Evolutionary conservation across 1,140 invertebrate genomes (phyloP).

Genomic region (Heliothis subflexa): DNA sequence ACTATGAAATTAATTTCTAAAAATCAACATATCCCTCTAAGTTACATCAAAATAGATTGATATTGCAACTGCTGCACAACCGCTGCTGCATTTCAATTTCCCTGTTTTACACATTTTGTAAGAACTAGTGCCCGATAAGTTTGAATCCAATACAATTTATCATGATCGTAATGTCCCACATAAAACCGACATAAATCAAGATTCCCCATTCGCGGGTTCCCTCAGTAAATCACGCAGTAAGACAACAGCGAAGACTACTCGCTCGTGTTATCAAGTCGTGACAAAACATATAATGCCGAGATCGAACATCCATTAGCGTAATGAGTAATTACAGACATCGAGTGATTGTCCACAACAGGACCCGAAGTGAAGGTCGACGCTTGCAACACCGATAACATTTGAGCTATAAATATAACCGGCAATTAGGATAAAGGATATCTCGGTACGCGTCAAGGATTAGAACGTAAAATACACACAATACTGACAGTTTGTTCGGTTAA

Average conservation of each 20-base stretch:
- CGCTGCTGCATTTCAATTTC: no score
- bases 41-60: no score
- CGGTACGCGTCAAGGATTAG: slow-evolving; percentile 26
- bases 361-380: slow-evolving; percentile 70
- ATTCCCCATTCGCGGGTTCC: slow-evolving; percentile 6
- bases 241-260: slow-evolving; percentile 2
- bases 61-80: no score
- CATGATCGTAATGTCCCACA: not conserved
- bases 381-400: slow-evolving; percentile 64
- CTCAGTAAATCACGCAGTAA: slow-evolving; percentile 5
- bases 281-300: slow-evolving; percentile 65
- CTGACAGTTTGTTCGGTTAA: slow-evolving; percentile 1
- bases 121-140: not conserved
- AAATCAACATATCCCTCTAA: no score
- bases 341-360: slow-evolving; percentile 64
- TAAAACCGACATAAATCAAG: slow-evolving; percentile 7
- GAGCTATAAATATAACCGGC: slow-evolving; percentile 33
- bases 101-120: no score
- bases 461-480: slow-evolving; percentile 25
- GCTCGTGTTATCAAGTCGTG: slow-evolving; percentile 62
- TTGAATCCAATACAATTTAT: not conserved
- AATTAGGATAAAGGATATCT: slow-evolving; percentile 41
- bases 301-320: slow-evolving; percentile 75
- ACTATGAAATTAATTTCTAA: no score
- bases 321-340: slow-evolving; percentile 73